phyloP scores from a whole-genome alignment of 2,888 invertebrate genomes.

The Ceriagrion tenellum region DNA sequence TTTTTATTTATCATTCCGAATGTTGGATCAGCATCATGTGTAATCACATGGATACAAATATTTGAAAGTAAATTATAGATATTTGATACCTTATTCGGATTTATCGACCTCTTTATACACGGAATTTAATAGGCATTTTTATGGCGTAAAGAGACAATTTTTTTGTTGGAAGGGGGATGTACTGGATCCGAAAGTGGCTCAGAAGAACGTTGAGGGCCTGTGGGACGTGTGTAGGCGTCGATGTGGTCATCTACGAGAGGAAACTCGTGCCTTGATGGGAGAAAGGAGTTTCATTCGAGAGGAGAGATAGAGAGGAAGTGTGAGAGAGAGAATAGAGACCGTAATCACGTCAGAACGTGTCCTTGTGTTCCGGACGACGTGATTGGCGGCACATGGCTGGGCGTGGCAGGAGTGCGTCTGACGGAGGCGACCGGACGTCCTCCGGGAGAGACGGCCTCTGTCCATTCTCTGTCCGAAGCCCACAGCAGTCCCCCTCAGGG shows the following conservation, averaged over 20 bases:
- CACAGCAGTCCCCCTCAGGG: neutral
- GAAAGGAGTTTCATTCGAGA: neutral
- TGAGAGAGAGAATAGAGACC: neutral
- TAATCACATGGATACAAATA: no score
- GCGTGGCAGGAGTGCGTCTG: neutral
- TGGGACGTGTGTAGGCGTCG: neutral
- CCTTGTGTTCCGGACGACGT: neutral
- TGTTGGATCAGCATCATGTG: no score
- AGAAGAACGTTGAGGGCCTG: neutral
- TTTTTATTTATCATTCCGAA: no score
- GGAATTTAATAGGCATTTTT: no score
- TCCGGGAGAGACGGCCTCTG: neutral
- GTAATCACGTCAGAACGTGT: conserved; percentile 8
- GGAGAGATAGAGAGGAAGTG: neutral
- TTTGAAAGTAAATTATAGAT: no score
- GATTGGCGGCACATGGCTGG: neutral
- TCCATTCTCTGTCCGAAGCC: neutral
- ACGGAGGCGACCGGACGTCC: neutral
- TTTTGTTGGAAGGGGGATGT: no score
- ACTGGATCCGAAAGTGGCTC: no score
- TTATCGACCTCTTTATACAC: no score
- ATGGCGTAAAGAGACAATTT: no score
- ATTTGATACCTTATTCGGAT: no score
- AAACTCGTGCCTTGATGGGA: neutral
- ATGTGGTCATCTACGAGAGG: neutral